These are phyloP conservation scores for Forbesichthys agassizii DNA, from an alignment of 2,113 vertebrate species.

Conservation along the genomic window DNA sequence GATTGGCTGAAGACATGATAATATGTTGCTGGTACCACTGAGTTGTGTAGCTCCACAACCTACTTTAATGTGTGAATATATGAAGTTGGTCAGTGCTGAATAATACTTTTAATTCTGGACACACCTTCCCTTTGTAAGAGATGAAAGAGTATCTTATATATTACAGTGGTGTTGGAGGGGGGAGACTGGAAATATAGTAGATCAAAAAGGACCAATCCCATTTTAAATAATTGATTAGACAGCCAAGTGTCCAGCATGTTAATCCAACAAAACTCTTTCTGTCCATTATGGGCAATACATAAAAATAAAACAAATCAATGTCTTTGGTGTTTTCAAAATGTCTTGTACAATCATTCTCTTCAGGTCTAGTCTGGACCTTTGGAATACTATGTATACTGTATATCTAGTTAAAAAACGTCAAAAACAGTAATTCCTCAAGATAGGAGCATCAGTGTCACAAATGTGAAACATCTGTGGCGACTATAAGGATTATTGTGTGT, in stretches of 20 bases:
- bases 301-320: slow-evolving; percentile 17
- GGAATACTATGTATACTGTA: neutral
- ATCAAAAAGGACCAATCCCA: neutral
- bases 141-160: no score
- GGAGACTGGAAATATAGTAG: neutral
- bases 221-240: neutral
- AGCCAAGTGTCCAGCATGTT: neutral
- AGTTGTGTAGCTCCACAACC: no score
- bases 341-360: slow-evolving; percentile 4
- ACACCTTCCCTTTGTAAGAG: no score
- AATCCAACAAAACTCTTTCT: neutral
- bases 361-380: neutral
- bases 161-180: no score
- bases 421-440: slow-evolving; percentile 39
- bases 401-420: slow-evolving; percentile 1
- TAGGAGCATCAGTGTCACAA: slow-evolving; percentile 32
- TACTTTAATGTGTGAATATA: no score
- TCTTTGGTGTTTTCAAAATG: slow-evolving; percentile 52
- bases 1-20: no score
- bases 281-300: slow-evolving; percentile 8
- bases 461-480: slow-evolving; percentile 15
- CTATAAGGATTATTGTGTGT: neutral
- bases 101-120: no score
- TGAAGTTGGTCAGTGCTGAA: no score
- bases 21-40: no score